These are phyloP conservation scores for Neelides sp. DNA, from an alignment of 1,140 invertebrate species.

Conservation along the genomic window DNA sequence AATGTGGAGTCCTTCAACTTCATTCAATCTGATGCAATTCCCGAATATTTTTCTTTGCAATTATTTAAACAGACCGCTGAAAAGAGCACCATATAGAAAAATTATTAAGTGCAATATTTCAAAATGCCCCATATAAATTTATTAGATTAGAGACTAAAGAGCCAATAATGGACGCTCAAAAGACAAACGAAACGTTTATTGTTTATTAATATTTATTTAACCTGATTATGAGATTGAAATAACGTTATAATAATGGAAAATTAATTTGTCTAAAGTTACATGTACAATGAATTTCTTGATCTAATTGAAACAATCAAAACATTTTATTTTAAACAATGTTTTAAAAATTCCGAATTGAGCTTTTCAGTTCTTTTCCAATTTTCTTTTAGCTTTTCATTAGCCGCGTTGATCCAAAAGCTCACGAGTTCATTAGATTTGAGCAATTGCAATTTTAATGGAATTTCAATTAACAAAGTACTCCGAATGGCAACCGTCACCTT, in stretches of 20 bases:
- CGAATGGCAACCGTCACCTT: slow-evolving; percentile 41
- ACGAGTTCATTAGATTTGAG: slow-evolving; percentile 27
- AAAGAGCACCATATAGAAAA: too few relatives aligned
- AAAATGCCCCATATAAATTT: too few relatives aligned
- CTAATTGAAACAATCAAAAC: too few relatives aligned
- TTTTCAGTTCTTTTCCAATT: slow-evolving; percentile 29
- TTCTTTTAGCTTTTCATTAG: slow-evolving; percentile 32
- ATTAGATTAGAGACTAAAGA: background rate
- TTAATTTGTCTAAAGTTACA: too few relatives aligned
- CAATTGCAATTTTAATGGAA: slow-evolving; percentile 36
- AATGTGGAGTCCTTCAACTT: too few relatives aligned
- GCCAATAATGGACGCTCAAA: background rate
- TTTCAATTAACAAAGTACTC: slow-evolving; percentile 39
- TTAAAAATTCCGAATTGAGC: slow-evolving; percentile 13
- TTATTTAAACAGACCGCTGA: too few relatives aligned
- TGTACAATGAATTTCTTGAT: too few relatives aligned
- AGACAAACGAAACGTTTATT: background rate
- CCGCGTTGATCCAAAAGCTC: slow-evolving; percentile 24
- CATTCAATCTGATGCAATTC: too few relatives aligned
- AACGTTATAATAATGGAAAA: too few relatives aligned
- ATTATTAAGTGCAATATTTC: too few relatives aligned
- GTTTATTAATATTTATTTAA: background rate
- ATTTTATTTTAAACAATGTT: slow-evolving; percentile 1
- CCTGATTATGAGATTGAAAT: too few relatives aligned
- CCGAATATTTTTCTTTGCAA: too few relatives aligned